Evolutionary conservation across 2,888 invertebrate species (phyloP).

Genomic region (Pyrochroa serraticornis): DNA sequence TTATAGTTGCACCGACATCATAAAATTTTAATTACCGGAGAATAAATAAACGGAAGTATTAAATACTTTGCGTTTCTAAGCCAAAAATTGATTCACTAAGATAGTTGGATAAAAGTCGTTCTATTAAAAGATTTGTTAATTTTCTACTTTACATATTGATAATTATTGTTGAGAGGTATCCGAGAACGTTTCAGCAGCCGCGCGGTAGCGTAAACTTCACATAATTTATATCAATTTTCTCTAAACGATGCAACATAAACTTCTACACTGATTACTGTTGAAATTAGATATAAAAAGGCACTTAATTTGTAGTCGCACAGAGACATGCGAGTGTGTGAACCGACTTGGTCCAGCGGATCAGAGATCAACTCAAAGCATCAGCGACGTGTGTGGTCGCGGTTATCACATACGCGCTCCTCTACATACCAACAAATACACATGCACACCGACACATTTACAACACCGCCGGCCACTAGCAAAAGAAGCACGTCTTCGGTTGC

Average conservation of each 20-base stretch:
- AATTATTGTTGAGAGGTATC: too few relatives aligned
- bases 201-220: too few relatives aligned
- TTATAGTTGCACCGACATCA: conserved; percentile 6
- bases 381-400: conserved; percentile 45
- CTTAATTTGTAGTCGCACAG: conserved; percentile 22
- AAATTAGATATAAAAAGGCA: conserved; percentile 24
- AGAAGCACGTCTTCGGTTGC: conserved; percentile 6
- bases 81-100: too few relatives aligned
- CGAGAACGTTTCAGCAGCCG: too few relatives aligned
- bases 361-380: conserved; percentile 37
- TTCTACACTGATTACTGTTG: conserved; percentile 16
- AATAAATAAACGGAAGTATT: too few relatives aligned
- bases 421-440: conserved; percentile 28
- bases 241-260: not conserved
- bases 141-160: too few relatives aligned
- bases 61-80: too few relatives aligned
- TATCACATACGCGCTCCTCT: conserved; percentile 34
- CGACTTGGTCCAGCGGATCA: conserved; percentile 28
- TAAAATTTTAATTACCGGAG: too few relatives aligned
- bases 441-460: conserved; percentile 20
- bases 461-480: not conserved
- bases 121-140: too few relatives aligned
- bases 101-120: too few relatives aligned
- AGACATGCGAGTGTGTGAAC: conserved; percentile 32
- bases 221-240: too few relatives aligned